Evolutionary conservation across 2,888 invertebrate genomes (phyloP), one percentile per base, ranked within the genome.

Genomic region (Tipula lateralis): DNA sequence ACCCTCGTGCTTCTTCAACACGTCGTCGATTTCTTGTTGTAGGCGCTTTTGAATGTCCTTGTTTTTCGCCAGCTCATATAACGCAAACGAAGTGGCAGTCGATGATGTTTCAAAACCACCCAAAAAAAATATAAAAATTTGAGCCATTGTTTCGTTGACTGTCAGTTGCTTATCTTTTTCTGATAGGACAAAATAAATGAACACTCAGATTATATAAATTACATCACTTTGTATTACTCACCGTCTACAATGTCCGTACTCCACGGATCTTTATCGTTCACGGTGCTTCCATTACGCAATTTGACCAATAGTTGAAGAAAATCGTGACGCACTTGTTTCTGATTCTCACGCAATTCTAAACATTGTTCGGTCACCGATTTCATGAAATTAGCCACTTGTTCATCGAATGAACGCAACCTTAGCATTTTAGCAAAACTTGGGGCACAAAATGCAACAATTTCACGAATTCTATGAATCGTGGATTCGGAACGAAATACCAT

Each of bases 21-120:
- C 86, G 3, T 85, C 84, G 50, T 86, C 87, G 12, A 87, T 85
- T 84, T 87, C 86, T 9, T 84, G 66, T 19, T 86, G 86, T 0
- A 86, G 32, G 13, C 85, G 85, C 29, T 7, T 84, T 50, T 86
- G 86, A n/a, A 86, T 83, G 1, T 86, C 85, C 0, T 81, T 82
- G 82, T 86, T 85, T 32, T 85, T 29, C 0, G 86, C 86, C 7
- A 87, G 34, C 16, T 84, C 85, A 32, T 85, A 84, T 5, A 86
- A 50, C 12, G 84, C 83, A 44, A 86, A 86, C 34, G 84, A 83
- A 16, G 86, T 19, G 6, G 86, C 32, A 1, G 82, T 82, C 32
- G 82, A 82, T 9, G 82, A 82, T 84, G 86, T 85, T 12, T 87
- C 87, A 34, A 86, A 86, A 1, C 87, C 87, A 9, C 85, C 87